Conservation (phyloP, 1,140 invertebrate genomes). For the Acromyrmex charruanus region DNA sequence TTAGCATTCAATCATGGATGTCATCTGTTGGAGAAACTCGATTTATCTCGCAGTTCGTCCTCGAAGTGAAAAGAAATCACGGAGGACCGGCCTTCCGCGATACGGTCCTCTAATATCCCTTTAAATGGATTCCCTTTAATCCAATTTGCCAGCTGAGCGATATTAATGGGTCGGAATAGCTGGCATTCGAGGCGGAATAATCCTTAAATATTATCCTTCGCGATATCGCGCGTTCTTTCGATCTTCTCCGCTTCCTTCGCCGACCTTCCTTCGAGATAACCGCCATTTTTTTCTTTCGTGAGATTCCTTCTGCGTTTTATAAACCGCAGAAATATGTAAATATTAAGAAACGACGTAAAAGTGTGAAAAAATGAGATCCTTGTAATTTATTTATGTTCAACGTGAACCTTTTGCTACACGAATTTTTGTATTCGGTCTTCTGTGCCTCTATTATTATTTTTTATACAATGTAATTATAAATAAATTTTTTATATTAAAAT, state of each 20-base stretch:
- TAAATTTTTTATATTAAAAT: no score
- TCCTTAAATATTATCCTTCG: constrained; percentile 79
- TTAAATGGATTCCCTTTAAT: constrained; percentile 82
- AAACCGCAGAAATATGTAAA: neutral
- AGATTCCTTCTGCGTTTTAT: neutral
- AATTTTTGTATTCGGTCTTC: no score
- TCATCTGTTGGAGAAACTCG: constrained; percentile 10
- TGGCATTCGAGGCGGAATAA: constrained; percentile 76
- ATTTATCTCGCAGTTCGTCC: constrained; percentile 34
- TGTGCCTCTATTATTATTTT: no score
- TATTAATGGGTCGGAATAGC: constrained; percentile 82
- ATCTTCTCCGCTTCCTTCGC: neutral
- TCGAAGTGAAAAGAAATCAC: constrained; percentile 50
- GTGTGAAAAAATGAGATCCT: neutral
- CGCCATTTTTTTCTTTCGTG: neutral
- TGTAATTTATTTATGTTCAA: neutral
- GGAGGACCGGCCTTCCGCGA: constrained; percentile 15
- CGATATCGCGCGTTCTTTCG: constrained; percentile 12
- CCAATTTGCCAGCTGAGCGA: constrained; percentile 80
- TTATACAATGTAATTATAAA: no score
- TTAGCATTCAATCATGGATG: constrained; percentile 34
- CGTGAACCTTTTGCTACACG: no score
- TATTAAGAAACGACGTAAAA: neutral
- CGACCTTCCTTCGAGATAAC: neutral
- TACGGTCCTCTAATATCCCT: constrained; percentile 68